A percentile compares a stretch with the other conserved stretches of the same genome.
These are phyloP conservation scores for Coregonus ussuriensis DNA, from an alignment of 2,797 vertebrate genomes.

Conservation along the genomic window DNA sequence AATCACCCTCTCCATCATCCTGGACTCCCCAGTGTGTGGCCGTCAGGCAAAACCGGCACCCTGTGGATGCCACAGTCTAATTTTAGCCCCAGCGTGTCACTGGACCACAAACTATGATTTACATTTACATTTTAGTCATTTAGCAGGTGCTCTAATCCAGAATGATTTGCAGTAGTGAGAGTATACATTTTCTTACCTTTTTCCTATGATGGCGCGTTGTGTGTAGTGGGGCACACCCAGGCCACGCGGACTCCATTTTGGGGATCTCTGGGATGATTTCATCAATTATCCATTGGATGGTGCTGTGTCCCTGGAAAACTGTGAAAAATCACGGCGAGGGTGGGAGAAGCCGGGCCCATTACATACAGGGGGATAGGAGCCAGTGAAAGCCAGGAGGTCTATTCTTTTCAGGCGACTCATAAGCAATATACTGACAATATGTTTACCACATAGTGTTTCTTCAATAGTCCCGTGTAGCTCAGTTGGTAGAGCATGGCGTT, in stretches of 20 bases:
- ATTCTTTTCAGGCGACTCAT: background rate
- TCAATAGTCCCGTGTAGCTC: background rate
- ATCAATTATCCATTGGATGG: slow-evolving; percentile 35
- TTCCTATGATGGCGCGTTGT: background rate
- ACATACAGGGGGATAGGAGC: slow-evolving; percentile 9
- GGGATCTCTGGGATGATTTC: slow-evolving; percentile 12
- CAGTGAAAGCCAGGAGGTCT: background rate
- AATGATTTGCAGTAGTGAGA: no score
- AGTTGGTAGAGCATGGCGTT: no score
- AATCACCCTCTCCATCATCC: slow-evolving; percentile 29
- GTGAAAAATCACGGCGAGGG: background rate
- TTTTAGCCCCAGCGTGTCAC: background rate
- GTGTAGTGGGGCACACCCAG: background rate
- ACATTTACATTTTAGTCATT: no score
- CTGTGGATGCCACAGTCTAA: background rate
- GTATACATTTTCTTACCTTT: no score
- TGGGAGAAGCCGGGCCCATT: background rate
- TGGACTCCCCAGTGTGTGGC: background rate
- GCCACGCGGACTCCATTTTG: background rate
- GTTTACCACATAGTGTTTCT: background rate
- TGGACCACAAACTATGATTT: background rate
- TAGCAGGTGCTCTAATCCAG: no score
- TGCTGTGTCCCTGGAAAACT: slow-evolving; percentile 30
- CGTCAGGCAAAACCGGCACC: background rate
- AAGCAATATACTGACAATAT: background rate